phyloP scores from a whole-genome alignment of 2,888 invertebrate genomes.

The Caenorhabditis sp. region DNA sequence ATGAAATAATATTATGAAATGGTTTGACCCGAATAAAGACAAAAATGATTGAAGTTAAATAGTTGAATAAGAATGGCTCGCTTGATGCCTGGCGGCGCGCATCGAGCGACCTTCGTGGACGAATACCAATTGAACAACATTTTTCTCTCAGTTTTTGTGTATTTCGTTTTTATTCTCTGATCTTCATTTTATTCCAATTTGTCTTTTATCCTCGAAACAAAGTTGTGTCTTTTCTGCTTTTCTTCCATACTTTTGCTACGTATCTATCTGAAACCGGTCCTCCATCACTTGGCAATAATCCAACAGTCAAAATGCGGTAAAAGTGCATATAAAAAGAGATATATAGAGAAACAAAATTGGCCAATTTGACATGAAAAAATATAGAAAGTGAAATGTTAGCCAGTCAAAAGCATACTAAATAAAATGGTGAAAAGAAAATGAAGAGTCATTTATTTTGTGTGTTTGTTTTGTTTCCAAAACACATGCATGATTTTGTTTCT shows the following conservation, averaged over 20 bases:
- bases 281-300: background rate
- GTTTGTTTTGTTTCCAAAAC: background rate
- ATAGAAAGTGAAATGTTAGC: background rate
- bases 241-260: no score
- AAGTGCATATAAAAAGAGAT: background rate
- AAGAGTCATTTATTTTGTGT: background rate
- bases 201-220: no score
- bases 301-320: background rate
- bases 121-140: background rate
- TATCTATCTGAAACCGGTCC: background rate
- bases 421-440: background rate
- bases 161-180: background rate
- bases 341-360: background rate
- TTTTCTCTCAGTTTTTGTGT: background rate
- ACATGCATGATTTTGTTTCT: background rate
- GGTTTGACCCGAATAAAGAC: conserved; percentile 2
- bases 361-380: background rate
- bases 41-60: conserved; percentile 9
- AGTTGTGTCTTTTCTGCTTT: no score
- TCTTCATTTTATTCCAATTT: background rate
- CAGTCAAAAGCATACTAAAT: background rate
- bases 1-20: background rate
- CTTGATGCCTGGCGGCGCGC: background rate
- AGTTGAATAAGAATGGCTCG: conserved; percentile 4
- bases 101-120: background rate